Evolutionary conservation across 2,888 invertebrate species (phyloP).

Genomic region (Athalia cordata): DNA sequence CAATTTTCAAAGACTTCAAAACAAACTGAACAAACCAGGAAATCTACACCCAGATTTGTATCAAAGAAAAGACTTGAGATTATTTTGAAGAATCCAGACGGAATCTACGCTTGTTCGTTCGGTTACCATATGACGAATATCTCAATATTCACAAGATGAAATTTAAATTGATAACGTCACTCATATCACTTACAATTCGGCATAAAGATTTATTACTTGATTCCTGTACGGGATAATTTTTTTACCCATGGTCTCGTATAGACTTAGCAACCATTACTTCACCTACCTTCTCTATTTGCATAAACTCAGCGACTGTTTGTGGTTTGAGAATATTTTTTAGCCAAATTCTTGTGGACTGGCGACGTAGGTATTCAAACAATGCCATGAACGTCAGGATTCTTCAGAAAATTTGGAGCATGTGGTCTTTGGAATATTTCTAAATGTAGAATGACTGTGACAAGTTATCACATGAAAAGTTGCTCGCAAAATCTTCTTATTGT

Average conservation of each 20-base stretch:
- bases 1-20: conserved; percentile 22
- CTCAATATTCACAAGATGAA: too few species aligned
- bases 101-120: background rate
- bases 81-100: conserved; percentile 24
- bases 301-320: background rate
- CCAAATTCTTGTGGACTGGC: too few species aligned
- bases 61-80: background rate
- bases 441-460: conserved; percentile 16
- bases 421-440: conserved; percentile 10
- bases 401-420: conserved; percentile 6
- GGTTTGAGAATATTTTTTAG: too few species aligned
- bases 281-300: too few species aligned
- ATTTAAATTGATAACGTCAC: too few species aligned
- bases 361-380: too few species aligned
- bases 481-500: conserved; percentile 7
- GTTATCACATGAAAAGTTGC: background rate
- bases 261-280: too few species aligned
- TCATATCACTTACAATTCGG: too few species aligned
- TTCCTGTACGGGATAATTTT: too few species aligned
- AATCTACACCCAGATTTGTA: conserved; percentile 24
- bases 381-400: background rate
- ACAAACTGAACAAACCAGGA: conserved; percentile 17
- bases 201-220: too few species aligned
- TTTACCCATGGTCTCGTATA: too few species aligned
- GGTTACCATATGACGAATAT: too few species aligned